Base-by-base conservation (phyloP, 1,140 invertebrate genomes). In the Heliconius eleuchia region DNA sequence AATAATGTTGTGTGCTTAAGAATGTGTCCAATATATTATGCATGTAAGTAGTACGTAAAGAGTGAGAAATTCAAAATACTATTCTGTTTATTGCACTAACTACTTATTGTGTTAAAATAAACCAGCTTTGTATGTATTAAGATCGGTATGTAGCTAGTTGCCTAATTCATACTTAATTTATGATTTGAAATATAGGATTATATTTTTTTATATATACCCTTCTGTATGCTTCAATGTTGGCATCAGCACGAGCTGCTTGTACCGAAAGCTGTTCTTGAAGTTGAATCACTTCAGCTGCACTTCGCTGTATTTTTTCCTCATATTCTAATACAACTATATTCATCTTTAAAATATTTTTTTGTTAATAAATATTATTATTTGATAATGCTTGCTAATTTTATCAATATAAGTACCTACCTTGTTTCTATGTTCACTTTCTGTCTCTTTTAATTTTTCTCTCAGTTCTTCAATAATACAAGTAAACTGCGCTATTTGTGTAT, bases 301-400 rank as follows among this genome's bases (percentile, higher is more conserved):
- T 87, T 2, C 89, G 84, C 71, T 95, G 94, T 8, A 95, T 83
- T 80, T 94, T 93, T 80, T 95, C 94, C 83, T 95, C 95, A 76
- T 95, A 95, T 77, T 95, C 94, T 42, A 95, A 74, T 3, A 95
- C 92, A 37, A 94, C 80, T 27, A 91, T 82, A 78, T 93, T 95
- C 81, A 92, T 91, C 94, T 95, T 79, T 34, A 39, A 50, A 78
- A 18, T 72, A 75, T 60, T 73, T 52, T 23, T 46, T 52, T 46
- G 16, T 46, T 16, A 16, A 16, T 16, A 16, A 16, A 46, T 46
- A 46, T 16, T 46, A 42, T 42, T 42, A 42, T 23, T 23, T 23
- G 23, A 23, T 23, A 23, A 23, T 23, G 23, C 30, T 4, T 75
- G 18, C 13, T 72, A 76, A 75, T 13, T 52, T 37, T 72, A 72